Conservation (phyloP, 1,140 invertebrate species). For the Delia radicum region DNA sequence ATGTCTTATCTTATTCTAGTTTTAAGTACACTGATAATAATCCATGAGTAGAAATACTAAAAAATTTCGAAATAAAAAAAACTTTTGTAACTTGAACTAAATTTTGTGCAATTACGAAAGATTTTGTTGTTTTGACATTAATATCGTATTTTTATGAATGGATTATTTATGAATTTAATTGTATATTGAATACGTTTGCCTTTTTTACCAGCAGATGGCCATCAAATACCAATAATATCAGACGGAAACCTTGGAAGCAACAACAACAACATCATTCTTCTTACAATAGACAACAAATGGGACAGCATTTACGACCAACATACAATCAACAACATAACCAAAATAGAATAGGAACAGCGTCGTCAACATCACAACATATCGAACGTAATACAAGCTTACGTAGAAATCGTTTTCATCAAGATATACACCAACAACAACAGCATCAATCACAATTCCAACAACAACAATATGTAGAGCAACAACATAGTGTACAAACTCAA, state of each 20-base stretch:
- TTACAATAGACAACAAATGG: conserved; percentile 15
- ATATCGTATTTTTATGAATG: no score
- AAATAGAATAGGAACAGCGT: neutral
- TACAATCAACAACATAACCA: conserved; percentile 11
- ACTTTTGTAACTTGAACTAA: neutral
- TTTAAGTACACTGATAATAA: no score
- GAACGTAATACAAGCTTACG: conserved; percentile 10
- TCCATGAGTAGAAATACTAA: no score
- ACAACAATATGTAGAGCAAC: conserved; percentile 2
- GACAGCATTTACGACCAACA: conserved; percentile 6
- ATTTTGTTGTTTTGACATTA: no score
- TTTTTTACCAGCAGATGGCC: conserved; percentile 45
- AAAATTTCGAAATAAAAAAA: neutral
- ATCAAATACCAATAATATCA: conserved; percentile 36
- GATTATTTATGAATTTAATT: neutral
- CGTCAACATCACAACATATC: neutral
- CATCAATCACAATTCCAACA: conserved; percentile 26
- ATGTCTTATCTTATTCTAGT: no score
- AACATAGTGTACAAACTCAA: conserved; percentile 4
- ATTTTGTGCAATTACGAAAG: neutral
- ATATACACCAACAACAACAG: conserved; percentile 11
- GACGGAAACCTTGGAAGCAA: conserved; percentile 51
- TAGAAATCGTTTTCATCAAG: conserved; percentile 29
- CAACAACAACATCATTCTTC: conserved; percentile 27
- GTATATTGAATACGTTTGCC: no score